Percentiles rank a stretch among this genome's conserved stretches.
Conservation (phyloP, 1,140 invertebrate species). For the Brachystomella parvula region DNA sequence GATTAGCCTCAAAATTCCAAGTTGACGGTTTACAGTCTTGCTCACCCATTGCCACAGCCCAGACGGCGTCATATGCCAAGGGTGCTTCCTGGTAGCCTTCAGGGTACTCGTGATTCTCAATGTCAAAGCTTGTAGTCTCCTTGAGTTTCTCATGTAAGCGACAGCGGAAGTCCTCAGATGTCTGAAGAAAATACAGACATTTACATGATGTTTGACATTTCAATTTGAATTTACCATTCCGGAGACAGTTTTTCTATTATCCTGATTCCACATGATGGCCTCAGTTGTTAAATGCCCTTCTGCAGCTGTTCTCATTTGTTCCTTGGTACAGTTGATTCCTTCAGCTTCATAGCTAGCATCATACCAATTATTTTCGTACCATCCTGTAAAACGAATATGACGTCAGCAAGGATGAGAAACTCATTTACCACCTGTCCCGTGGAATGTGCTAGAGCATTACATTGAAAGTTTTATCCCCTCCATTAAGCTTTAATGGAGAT, state of each 20-base stretch:
- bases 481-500: background rate
- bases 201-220: slow-evolving; percentile 8
- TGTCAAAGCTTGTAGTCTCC: slow-evolving; percentile 63
- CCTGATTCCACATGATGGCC: slow-evolving; percentile 95
- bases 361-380: slow-evolving; percentile 99
- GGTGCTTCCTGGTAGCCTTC: slow-evolving; percentile 97
- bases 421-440: slow-evolving; percentile 1
- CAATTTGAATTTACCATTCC: slow-evolving; percentile 59
- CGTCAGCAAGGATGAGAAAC: background rate
- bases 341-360: slow-evolving; percentile 78
- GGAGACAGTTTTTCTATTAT: slow-evolving; percentile 77
- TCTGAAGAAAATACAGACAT: slow-evolving; percentile 45
- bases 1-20: background rate
- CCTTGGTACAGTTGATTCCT: slow-evolving; percentile 80
- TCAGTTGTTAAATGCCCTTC: slow-evolving; percentile 97
- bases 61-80: slow-evolving; percentile 96
- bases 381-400: slow-evolving; percentile 52
- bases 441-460: background rate
- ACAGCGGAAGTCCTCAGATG: slow-evolving; percentile 51
- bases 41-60: slow-evolving; percentile 80
- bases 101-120: slow-evolving; percentile 70
- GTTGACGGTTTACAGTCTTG: background rate
- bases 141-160: slow-evolving; percentile 69
- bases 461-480: background rate
- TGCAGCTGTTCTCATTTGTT: slow-evolving; percentile 85